phyloP scores from a whole-genome alignment of 2,113 vertebrate species.

The Azemiops feae region DNA sequence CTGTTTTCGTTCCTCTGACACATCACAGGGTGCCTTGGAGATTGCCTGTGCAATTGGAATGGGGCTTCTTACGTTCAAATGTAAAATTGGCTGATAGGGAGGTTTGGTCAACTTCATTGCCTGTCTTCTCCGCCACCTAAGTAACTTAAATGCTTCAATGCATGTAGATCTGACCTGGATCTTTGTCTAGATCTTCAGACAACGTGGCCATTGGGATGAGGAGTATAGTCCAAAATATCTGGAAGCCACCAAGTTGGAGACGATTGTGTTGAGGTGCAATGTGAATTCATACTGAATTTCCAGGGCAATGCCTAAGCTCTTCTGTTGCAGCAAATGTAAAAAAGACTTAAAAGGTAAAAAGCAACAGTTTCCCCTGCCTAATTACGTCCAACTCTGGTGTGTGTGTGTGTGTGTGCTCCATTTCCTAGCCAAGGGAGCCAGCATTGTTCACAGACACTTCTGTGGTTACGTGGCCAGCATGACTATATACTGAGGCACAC shows the following conservation, averaged over 20 bases:
- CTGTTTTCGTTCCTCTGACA: background rate
- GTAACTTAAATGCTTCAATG: background rate
- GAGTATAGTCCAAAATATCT: background rate
- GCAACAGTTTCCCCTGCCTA: background rate
- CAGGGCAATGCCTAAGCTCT: background rate
- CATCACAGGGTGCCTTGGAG: background rate
- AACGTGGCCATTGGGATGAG: background rate
- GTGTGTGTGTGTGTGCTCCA: no score
- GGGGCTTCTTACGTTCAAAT: background rate
- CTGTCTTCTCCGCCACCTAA: background rate
- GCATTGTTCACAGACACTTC: no score
- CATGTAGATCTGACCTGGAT: background rate
- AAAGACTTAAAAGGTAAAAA: background rate
- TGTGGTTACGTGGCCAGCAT: no score
- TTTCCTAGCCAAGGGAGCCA: no score
- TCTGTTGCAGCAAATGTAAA: background rate
- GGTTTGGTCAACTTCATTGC: background rate
- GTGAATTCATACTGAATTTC: background rate
- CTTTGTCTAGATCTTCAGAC: background rate
- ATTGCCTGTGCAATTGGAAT: background rate
- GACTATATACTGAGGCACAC: no score
- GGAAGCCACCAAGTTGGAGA: background rate
- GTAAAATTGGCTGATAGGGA: background rate
- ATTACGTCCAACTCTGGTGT: background rate
- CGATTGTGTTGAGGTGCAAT: background rate